phyloP scores from a whole-genome alignment of 2,113 vertebrate species.

The Cyprichromis sp. region DNA sequence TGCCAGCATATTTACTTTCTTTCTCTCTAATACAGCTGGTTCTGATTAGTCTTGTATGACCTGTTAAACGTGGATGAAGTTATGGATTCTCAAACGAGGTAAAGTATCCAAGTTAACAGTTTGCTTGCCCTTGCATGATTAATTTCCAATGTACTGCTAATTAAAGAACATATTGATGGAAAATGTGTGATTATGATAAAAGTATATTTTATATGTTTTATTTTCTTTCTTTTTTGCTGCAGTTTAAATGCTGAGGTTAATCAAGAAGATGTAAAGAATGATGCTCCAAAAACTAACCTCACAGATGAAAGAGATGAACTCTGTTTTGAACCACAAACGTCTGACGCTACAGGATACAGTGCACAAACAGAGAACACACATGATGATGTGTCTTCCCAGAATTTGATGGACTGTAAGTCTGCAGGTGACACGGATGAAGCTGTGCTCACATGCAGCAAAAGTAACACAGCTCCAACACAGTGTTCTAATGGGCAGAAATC shows the following conservation, averaged over 20 bases:
- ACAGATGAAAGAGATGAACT: not conserved
- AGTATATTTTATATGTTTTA: not conserved
- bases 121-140: not conserved
- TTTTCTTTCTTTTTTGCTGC: not conserved
- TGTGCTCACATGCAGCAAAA: not conserved
- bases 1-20: not conserved
- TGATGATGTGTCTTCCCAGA: constrained; percentile 3
- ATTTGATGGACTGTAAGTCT: constrained; percentile 5
- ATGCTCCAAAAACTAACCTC: not conserved
- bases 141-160: not conserved
- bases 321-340: not conserved
- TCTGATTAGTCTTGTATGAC: not conserved
- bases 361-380: not conserved
- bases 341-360: not conserved
- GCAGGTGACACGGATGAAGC: not conserved
- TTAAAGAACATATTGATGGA: not conserved
- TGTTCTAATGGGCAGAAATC: constrained; percentile 46
- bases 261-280: not conserved
- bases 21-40: not conserved
- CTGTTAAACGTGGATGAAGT: constrained; percentile 21
- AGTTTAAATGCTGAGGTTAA: constrained; percentile 21
- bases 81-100: constrained; percentile 53
- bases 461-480: not conserved
- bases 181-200: not conserved
- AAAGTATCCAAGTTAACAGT: not conserved